Conservation (phyloP, 2,797 vertebrate genomes). For the Muraenolepis orangiensis region DNA sequence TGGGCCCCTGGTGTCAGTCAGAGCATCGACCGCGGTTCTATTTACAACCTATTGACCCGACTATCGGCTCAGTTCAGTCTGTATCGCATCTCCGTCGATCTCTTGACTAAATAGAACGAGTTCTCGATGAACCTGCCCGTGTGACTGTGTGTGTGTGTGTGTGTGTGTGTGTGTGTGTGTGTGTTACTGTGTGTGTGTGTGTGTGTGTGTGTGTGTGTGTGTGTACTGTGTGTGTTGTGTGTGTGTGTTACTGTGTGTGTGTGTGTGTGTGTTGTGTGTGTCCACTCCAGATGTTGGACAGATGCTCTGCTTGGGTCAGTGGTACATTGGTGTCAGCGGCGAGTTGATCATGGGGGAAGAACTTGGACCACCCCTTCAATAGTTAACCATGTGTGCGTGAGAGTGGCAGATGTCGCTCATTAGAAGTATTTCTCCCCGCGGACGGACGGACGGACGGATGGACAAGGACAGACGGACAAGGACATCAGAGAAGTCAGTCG, state of each 20-base stretch:
- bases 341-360: conserved; percentile 25
- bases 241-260: conserved; percentile 10
- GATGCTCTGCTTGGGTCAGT: conserved; percentile 49
- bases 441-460: conserved; percentile 33
- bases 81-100: neutral
- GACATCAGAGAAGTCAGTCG: neutral
- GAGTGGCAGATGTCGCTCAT: conserved; percentile 22
- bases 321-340: conserved; percentile 18
- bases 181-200: conserved; percentile 9
- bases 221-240: conserved; percentile 20
- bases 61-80: neutral
- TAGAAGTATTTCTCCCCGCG: conserved; percentile 24
- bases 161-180: conserved; percentile 11
- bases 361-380: conserved; percentile 28
- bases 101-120: neutral
- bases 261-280: conserved; percentile 25
- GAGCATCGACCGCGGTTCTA: neutral
- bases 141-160: conserved; percentile 6
- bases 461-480: too few species aligned
- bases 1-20: neutral
- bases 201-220: conserved; percentile 18
- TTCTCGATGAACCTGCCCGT: neutral
- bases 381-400: conserved; percentile 24
- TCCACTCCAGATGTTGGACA: conserved; percentile 54
- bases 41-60: neutral